Conservation (phyloP, 2,797 vertebrate genomes). For the Crax fasciolata region DNA sequence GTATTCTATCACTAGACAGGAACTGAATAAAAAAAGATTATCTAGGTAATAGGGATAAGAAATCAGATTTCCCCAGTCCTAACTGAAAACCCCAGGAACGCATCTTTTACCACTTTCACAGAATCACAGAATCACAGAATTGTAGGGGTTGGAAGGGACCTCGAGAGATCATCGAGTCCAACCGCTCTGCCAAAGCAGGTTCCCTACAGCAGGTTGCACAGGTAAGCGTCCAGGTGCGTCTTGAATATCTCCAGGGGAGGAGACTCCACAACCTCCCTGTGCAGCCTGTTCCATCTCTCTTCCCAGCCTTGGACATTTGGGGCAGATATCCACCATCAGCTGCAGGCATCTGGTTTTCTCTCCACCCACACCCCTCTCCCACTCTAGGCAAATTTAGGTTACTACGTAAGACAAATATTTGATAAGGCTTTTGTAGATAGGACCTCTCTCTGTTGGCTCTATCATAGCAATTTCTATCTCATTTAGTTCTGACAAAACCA, state of each 20-base stretch:
- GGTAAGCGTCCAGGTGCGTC: too few relatives aligned
- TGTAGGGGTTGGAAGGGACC: too few relatives aligned
- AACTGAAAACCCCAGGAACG: not conserved
- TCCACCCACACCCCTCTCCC: too few relatives aligned
- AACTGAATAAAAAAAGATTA: not conserved
- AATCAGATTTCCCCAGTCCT: not conserved
- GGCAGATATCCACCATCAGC: not conserved
- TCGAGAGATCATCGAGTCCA: too few relatives aligned
- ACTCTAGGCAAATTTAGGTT: not conserved
- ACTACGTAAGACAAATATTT: not conserved
- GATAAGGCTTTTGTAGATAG: not conserved
- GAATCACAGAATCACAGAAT: too few relatives aligned
- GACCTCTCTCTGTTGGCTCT: not conserved
- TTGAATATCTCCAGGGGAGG: too few relatives aligned
- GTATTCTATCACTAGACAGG: not conserved
- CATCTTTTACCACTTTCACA: not conserved
- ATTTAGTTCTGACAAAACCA: not conserved
- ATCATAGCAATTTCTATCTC: not conserved
- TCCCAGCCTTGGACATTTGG: not conserved
- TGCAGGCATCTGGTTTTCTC: not conserved
- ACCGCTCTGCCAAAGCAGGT: too few relatives aligned
- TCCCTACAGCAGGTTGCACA: too few relatives aligned
- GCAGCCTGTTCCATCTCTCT: not conserved
- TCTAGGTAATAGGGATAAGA: not conserved
- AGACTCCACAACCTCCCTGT: too few relatives aligned